These are phyloP conservation scores for Macroramphosus scolopax DNA, from an alignment of 2,797 vertebrate genomes.

Conservation along the genomic window DNA sequence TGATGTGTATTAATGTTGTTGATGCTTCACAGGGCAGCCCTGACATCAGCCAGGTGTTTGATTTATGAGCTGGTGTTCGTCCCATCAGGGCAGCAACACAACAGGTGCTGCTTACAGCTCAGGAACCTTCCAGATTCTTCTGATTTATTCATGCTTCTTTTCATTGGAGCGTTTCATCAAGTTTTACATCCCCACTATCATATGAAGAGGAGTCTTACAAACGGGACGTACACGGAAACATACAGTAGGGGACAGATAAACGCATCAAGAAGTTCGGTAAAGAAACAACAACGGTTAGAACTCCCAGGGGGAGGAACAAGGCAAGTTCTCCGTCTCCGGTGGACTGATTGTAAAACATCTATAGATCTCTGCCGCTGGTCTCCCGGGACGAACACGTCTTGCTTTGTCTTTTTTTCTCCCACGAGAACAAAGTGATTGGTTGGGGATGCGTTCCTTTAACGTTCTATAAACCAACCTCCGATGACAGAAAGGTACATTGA, in stretches of 20 bases:
- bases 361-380: not conserved
- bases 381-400: not conserved
- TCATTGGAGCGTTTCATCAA: constrained; percentile 32
- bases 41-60: constrained; percentile 23
- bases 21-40: constrained; percentile 15
- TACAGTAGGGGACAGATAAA: constrained; percentile 13
- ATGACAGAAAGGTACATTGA: not conserved
- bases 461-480: not conserved
- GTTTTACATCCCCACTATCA: constrained; percentile 38
- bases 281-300: not conserved
- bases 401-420: not conserved
- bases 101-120: constrained; percentile 16
- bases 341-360: constrained; percentile 5
- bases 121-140: constrained; percentile 22
- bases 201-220: constrained; percentile 39
- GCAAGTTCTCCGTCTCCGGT: not conserved
- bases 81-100: constrained; percentile 9
- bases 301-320: not conserved
- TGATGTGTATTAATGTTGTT: too few relatives aligned
- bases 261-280: not conserved
- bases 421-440: not conserved
- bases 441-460: not conserved
- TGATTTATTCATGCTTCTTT: constrained; percentile 57
- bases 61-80: constrained; percentile 33
- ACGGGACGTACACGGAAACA: constrained; percentile 32